Conservation (phyloP, 1,140 invertebrate genomes). For the Lordiphosa mommai region DNA sequence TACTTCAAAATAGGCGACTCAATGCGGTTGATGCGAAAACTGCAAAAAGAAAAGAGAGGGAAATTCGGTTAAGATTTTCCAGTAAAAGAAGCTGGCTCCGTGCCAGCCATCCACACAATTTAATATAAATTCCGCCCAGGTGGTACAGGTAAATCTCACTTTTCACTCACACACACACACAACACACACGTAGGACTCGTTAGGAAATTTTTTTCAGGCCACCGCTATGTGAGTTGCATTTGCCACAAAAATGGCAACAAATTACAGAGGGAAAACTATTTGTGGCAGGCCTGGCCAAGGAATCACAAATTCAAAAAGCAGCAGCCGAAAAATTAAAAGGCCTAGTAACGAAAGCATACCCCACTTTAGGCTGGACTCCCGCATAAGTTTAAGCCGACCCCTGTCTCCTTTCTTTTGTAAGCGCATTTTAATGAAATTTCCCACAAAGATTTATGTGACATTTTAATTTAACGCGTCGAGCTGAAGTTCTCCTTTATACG, state of each 20-base stretch:
- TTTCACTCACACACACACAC: constrained; percentile 17
- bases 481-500: constrained; percentile 59
- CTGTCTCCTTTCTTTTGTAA: constrained; percentile 49
- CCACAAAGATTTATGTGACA: constrained; percentile 77
- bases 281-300: constrained; percentile 30
- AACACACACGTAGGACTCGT: constrained; percentile 47
- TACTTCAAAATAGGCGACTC: constrained; percentile 92
- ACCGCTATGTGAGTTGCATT: constrained; percentile 45
- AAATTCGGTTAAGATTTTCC: background rate
- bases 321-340: constrained; percentile 8
- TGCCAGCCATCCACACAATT: constrained; percentile 24
- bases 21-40: constrained; percentile 93
- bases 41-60: constrained; percentile 71
- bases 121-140: constrained; percentile 67
- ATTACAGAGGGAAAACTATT: constrained; percentile 56
- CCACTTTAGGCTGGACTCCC: background rate
- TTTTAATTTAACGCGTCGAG: constrained; percentile 78
- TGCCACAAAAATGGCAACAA: constrained; percentile 38
- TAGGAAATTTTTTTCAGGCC: constrained; percentile 25
- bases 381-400: background rate
- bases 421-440: constrained; percentile 77
- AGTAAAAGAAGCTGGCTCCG: background rate
- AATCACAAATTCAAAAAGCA: constrained; percentile 2
- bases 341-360: background rate
- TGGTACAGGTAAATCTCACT: constrained; percentile 59